A percentile compares a stretch with the other conserved stretches of the same genome.
phyloP scores from a whole-genome alignment of 1,140 invertebrate genomes.

The Caenorhabditis tropicalis region DNA sequence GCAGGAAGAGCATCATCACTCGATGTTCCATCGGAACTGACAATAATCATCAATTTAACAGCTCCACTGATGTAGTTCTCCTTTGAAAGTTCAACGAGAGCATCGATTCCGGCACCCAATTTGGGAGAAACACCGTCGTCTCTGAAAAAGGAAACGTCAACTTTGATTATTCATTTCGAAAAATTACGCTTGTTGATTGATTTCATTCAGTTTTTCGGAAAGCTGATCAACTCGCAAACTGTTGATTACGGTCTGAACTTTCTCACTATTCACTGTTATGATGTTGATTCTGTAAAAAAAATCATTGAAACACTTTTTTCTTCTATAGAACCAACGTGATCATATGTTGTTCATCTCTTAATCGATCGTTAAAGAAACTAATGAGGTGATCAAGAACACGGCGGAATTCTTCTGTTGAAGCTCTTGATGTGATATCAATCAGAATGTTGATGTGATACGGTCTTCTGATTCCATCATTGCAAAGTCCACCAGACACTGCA shows the following conservation, averaged over 20 bases:
- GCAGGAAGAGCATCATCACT: conserved; percentile 58
- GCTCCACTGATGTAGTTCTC: conserved; percentile 58
- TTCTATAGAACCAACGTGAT: not conserved
- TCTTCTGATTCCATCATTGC: conserved; percentile 64
- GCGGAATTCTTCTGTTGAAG: conserved; percentile 59
- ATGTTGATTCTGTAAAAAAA: conserved; percentile 59
- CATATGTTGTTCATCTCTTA: conserved; percentile 49
- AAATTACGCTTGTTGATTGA: conserved; percentile 52
- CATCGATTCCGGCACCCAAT: conserved; percentile 61
- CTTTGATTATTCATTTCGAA: not conserved
- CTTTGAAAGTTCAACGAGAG: conserved; percentile 56
- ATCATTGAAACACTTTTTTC: not conserved
- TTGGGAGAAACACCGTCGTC: conserved; percentile 58
- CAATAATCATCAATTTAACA: conserved; percentile 59
- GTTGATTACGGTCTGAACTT: conserved; percentile 42
- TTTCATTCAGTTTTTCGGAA: conserved; percentile 47
- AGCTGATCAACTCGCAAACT: conserved; percentile 5
- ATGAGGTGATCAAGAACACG: conserved; percentile 57
- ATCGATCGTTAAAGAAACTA: conserved; percentile 58
- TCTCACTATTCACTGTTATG: conserved; percentile 61
- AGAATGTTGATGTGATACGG: conserved; percentile 65
- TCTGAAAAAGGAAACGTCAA: not conserved
- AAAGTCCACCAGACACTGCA: conserved; percentile 58
- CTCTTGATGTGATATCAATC: conserved; percentile 62
- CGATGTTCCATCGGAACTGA: conserved; percentile 64